These are phyloP conservation scores for Hafferia zeledoni DNA, from an alignment of 2,797 vertebrate genomes.

Conservation along the genomic window DNA sequence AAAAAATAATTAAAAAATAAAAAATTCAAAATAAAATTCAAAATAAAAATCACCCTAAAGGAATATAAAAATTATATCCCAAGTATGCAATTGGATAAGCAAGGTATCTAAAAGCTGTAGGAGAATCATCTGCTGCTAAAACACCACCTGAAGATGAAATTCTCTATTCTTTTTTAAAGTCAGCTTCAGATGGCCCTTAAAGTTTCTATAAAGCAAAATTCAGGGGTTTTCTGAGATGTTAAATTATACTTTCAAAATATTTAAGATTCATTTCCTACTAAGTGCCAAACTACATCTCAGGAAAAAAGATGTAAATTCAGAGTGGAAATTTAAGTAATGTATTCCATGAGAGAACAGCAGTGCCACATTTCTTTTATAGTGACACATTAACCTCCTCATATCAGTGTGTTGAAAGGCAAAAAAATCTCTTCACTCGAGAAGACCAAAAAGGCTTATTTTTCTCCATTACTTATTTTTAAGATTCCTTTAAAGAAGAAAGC, in stretches of 20 bases:
- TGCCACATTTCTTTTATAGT: slow-evolving; percentile 56
- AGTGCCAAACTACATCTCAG: slow-evolving; percentile 53
- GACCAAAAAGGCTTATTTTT: slow-evolving; percentile 42
- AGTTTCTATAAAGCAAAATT: slow-evolving; percentile 10
- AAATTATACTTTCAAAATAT: slow-evolving; percentile 69
- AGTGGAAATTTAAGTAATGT: slow-evolving; percentile 59
- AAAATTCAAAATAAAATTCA: too few relatives aligned
- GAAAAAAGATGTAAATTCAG: slow-evolving; percentile 54
- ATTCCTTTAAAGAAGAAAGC: slow-evolving; percentile 26
- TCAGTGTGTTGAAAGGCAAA: slow-evolving; percentile 10
- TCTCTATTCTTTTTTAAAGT: neutral
- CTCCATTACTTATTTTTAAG: slow-evolving; percentile 12
- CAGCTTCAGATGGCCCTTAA: neutral
- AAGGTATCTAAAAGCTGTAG: neutral
- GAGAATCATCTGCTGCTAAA: neutral
- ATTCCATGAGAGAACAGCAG: slow-evolving; percentile 55
- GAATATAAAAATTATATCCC: neutral
- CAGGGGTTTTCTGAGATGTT: slow-evolving; percentile 19
- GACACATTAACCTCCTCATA: slow-evolving; percentile 58
- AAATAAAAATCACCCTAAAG: neutral
- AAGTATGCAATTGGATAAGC: neutral
- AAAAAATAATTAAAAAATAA: too few relatives aligned
- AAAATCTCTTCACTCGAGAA: slow-evolving; percentile 13
- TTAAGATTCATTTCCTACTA: slow-evolving; percentile 63
- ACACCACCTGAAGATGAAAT: neutral